Evolutionary conservation across 2,113 vertebrate genomes (phyloP).

Genomic region (Electrona antarctica): DNA sequence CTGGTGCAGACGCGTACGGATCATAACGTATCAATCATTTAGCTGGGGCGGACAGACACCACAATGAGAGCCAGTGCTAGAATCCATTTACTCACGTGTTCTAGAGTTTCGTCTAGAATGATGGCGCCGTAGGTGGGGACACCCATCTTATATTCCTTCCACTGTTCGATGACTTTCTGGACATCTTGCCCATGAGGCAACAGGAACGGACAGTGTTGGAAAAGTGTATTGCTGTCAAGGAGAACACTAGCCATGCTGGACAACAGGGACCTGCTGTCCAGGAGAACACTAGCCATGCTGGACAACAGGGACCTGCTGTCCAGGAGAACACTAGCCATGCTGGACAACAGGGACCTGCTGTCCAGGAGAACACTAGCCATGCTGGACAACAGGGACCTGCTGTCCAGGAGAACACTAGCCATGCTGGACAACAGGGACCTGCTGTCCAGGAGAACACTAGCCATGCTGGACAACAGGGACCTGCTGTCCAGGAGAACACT

Average conservation of each 20-base stretch:
- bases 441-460: constrained; percentile 78
- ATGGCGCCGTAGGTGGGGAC: constrained; percentile 98
- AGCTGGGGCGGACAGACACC: no score
- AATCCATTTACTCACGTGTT: constrained; percentile 84
- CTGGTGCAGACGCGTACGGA: no score
- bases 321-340: constrained; percentile 73
- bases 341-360: constrained; percentile 3
- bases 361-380: constrained; percentile 77
- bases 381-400: background rate
- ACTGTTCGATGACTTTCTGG: constrained; percentile 94
- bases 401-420: constrained; percentile 78
- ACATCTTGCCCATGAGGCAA: constrained; percentile 96
- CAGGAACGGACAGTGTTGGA: constrained; percentile 96
- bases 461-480: background rate
- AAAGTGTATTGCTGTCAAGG: constrained; percentile 87
- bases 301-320: constrained; percentile 48
- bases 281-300: constrained; percentile 54
- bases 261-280: constrained; percentile 71
- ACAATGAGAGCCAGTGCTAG: no score
- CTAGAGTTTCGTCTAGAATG: constrained; percentile 94
- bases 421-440: background rate
- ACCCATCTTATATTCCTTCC: constrained; percentile 99
- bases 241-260: constrained; percentile 31
- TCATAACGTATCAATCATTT: no score
- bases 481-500: constrained; percentile 79